These are phyloP conservation scores for Tyria jacobaeae DNA, from an alignment of 2,888 invertebrate genomes.

Conservation along the genomic window DNA sequence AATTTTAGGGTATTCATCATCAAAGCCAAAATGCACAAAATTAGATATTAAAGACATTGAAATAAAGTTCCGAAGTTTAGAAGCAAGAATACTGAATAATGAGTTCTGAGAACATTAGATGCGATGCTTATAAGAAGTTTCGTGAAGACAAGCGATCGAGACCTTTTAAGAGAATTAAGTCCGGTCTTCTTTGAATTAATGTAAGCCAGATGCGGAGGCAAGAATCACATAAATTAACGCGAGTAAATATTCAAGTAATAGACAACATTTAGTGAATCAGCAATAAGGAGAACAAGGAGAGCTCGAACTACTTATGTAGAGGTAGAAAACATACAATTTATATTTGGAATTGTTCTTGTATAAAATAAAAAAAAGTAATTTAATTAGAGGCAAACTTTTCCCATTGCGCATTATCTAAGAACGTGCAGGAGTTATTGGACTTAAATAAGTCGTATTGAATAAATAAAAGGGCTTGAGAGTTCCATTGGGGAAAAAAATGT, in stretches of 20 bases:
- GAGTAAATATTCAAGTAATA: constrained; percentile 61
- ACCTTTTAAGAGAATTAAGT: constrained; percentile 69
- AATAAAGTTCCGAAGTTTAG: constrained; percentile 27
- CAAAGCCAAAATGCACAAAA: constrained; percentile 35
- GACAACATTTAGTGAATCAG: constrained; percentile 55
- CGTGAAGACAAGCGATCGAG: constrained; percentile 45
- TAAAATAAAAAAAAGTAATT: constrained; percentile 47
- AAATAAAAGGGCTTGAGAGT: constrained; percentile 74
- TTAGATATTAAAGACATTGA: constrained; percentile 32
- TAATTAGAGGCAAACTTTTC: constrained; percentile 48
- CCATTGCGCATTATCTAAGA: constrained; percentile 51
- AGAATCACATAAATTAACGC: constrained; percentile 64
- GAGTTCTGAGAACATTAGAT: constrained; percentile 47
- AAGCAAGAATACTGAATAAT: constrained; percentile 39
- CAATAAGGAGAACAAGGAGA: constrained; percentile 27
- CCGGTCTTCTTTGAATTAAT: constrained; percentile 64
- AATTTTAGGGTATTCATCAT: constrained; percentile 16
- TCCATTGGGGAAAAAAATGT: constrained; percentile 71
- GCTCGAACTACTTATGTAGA: constrained; percentile 21
- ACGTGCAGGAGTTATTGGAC: constrained; percentile 63
- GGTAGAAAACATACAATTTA: constrained; percentile 34
- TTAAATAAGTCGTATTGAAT: constrained; percentile 73
- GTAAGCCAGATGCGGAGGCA: constrained; percentile 54
- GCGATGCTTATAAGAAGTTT: constrained; percentile 53
- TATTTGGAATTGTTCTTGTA: constrained; percentile 26